Evolutionary conservation across 2,888 invertebrate species (phyloP).

Genomic region (Hofmannophila pseudospretella): DNA sequence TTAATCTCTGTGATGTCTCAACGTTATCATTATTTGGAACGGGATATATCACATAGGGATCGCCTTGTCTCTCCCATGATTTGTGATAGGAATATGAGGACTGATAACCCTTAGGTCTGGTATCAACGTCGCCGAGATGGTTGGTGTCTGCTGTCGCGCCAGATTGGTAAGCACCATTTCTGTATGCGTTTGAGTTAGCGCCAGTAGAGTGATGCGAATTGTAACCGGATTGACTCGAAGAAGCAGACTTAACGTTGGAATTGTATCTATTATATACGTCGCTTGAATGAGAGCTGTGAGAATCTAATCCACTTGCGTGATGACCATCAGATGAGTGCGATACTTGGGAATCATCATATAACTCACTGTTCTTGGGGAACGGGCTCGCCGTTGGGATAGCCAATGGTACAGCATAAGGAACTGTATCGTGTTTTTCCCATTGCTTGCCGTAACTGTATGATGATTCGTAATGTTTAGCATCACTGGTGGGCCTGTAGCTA

Average conservation of each 20-base stretch:
- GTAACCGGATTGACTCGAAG: slow-evolving; percentile 32
- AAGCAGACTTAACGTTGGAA: slow-evolving; percentile 30
- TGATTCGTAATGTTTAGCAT: slow-evolving; percentile 56
- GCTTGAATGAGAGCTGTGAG: slow-evolving; percentile 29
- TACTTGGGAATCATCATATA: slow-evolving; percentile 42
- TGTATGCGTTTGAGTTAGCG: slow-evolving; percentile 23
- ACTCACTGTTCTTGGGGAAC: slow-evolving; percentile 44
- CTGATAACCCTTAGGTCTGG: slow-evolving; percentile 64
- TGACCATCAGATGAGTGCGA: slow-evolving; percentile 22
- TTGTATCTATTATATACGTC: slow-evolving; percentile 32
- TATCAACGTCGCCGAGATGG: slow-evolving; percentile 32
- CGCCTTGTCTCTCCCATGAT: slow-evolving; percentile 72
- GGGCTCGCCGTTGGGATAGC: slow-evolving; percentile 38
- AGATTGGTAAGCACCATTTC: slow-evolving; percentile 22
- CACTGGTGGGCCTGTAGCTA: slow-evolving; percentile 24
- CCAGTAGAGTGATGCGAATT: slow-evolving; percentile 27
- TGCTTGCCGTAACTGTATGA: slow-evolving; percentile 61
- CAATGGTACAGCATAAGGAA: slow-evolving; percentile 32
- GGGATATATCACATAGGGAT: slow-evolving; percentile 68
- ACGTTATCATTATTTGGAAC: slow-evolving; percentile 29
- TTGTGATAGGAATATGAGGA: slow-evolving; percentile 73
- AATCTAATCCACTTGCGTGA: slow-evolving; percentile 25
- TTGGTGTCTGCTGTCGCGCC: slow-evolving; percentile 23
- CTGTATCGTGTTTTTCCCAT: slow-evolving; percentile 63
- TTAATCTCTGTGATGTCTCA: slow-evolving; percentile 42